Evolutionary conservation across 2,113 vertebrate genomes (phyloP).

Genomic region (Sceloporus tristichus): DNA sequence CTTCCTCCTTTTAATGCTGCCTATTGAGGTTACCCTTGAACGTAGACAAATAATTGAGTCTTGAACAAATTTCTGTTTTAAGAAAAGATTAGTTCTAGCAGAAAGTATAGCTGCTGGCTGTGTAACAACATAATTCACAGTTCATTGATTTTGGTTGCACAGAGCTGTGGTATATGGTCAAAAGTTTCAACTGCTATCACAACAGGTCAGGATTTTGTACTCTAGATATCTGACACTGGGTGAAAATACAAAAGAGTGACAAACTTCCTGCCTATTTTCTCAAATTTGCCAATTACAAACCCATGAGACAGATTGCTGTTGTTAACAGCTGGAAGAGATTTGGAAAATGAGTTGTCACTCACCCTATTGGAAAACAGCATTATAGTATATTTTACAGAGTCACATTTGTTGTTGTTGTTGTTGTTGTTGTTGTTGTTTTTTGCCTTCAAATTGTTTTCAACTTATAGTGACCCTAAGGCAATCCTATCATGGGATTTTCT

Average conservation of each 20-base stretch:
- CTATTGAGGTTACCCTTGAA: conserved; percentile 18
- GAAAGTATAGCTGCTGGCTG: conserved; percentile 21
- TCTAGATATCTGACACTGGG: conserved; percentile 34
- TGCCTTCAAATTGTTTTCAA: too few relatives aligned
- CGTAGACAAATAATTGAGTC: conserved; percentile 19
- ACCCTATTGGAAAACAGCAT: conserved; percentile 18
- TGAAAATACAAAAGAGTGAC: conserved; percentile 29
- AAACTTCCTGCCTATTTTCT: conserved; percentile 9
- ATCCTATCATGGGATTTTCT: too few relatives aligned
- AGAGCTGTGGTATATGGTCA: conserved; percentile 33
- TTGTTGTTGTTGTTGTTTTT: too few relatives aligned
- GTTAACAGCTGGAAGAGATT: conserved; percentile 5
- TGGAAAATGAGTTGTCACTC: conserved; percentile 13
- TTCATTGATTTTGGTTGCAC: conserved; percentile 40
- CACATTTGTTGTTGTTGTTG: too few relatives aligned
- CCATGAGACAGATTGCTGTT: conserved; percentile 12
- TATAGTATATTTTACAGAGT: background rate
- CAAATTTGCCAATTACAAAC: conserved; percentile 28
- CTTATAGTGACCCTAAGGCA: too few relatives aligned
- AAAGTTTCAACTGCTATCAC: conserved; percentile 29
- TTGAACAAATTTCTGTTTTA: conserved; percentile 30
- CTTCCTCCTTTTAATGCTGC: background rate
- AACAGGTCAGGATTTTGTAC: conserved; percentile 38
- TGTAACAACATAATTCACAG: conserved; percentile 36
- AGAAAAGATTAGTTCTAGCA: conserved; percentile 17